Evolutionary conservation across 2,888 invertebrate species (phyloP).

Genomic region (Eudasyphora cyanicolor): DNA sequence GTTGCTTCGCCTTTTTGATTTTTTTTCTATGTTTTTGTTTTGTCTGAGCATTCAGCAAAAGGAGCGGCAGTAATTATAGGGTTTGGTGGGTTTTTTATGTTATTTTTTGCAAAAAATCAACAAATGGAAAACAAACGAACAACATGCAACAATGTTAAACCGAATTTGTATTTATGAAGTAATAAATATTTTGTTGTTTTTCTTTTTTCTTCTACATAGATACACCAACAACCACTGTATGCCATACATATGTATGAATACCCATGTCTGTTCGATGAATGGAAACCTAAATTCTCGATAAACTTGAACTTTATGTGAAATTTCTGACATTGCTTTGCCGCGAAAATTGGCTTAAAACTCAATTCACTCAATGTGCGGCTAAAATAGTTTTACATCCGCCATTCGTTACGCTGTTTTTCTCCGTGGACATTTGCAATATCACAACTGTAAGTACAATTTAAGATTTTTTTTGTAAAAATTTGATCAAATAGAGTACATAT

Average conservation of each 20-base stretch:
- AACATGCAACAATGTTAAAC: conserved; percentile 37
- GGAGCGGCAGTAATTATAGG: conserved; percentile 59
- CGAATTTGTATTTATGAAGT: conserved; percentile 37
- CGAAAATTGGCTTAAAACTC: too few relatives aligned
- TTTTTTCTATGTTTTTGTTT: background rate
- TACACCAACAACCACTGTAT: conserved; percentile 28
- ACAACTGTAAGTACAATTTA: conserved; percentile 42
- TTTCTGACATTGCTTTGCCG: background rate
- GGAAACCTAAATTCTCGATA: conserved; percentile 9
- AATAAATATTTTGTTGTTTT: conserved; percentile 10
- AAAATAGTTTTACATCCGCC: conserved; percentile 43
- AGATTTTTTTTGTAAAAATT: too few relatives aligned
- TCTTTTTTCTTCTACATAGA: conserved; percentile 35
- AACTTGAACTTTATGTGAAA: conserved; percentile 56
- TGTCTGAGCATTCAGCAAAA: background rate
- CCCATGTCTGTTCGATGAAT: conserved; percentile 5
- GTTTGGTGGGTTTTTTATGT: conserved; percentile 17
- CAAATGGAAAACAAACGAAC: background rate
- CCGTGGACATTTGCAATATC: background rate
- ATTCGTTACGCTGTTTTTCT: conserved; percentile 3
- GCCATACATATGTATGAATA: too few relatives aligned
- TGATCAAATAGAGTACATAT: too few relatives aligned
- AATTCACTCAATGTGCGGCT: conserved; percentile 54
- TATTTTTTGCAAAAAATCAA: background rate
- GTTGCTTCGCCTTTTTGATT: background rate